These are phyloP conservation scores for Clistopyga incitator DNA, from an alignment of 2,888 invertebrate genomes.

Conservation along the genomic window DNA sequence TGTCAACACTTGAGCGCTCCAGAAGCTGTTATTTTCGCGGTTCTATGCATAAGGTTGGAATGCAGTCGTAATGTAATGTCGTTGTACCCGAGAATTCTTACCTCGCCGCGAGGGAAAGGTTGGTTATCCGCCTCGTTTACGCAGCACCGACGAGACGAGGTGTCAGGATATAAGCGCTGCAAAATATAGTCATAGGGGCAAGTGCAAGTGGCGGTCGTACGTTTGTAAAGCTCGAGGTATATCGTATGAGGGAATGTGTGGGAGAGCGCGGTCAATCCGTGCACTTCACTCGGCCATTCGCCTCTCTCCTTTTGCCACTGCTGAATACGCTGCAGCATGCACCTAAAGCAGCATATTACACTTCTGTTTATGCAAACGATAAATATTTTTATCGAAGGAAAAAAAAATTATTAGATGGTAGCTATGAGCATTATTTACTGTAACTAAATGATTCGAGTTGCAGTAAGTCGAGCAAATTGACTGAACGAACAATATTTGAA, in stretches of 20 bases:
- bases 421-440: too few relatives aligned
- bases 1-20: slow-evolving; percentile 31
- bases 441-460: too few relatives aligned
- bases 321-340: slow-evolving; percentile 64
- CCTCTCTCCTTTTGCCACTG: slow-evolving; percentile 62
- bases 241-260: slow-evolving; percentile 40
- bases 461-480: too few relatives aligned
- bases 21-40: slow-evolving; percentile 41
- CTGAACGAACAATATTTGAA: too few relatives aligned
- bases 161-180: slow-evolving; percentile 44
- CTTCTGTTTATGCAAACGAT: too few relatives aligned
- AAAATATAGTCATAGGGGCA: slow-evolving; percentile 21
- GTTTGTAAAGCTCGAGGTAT: slow-evolving; percentile 43
- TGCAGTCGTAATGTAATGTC: slow-evolving; percentile 21
- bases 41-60: slow-evolving; percentile 3
- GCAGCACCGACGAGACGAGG: slow-evolving; percentile 60
- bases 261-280: slow-evolving; percentile 60
- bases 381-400: too few relatives aligned
- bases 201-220: slow-evolving; percentile 33
- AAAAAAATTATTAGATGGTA: too few relatives aligned
- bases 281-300: slow-evolving; percentile 66
- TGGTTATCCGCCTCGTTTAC: slow-evolving; percentile 65
- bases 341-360: neutral
- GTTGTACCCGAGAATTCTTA: slow-evolving; percentile 52
- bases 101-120: slow-evolving; percentile 38